Evolutionary conservation across 2,888 invertebrate genomes (phyloP).

Genomic region (Lycaena phlaeas): DNA sequence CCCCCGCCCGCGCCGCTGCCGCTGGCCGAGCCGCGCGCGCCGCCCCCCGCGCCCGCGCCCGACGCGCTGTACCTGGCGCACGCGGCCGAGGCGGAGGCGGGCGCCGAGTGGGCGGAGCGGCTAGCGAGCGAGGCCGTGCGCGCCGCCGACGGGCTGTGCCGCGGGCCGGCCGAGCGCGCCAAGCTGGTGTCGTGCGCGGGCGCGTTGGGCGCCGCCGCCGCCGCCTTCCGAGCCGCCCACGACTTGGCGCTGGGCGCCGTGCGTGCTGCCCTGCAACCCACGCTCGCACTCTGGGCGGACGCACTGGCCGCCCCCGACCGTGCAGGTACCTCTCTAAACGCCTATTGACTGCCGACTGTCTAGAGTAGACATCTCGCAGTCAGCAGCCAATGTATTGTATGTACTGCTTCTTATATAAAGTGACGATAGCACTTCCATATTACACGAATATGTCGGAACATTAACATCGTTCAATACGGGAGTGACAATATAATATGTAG

Average conservation of each 20-base stretch:
- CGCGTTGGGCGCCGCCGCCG: slow-evolving; percentile 42
- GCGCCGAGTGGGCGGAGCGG: slow-evolving; percentile 91
- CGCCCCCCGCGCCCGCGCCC: slow-evolving; percentile 21
- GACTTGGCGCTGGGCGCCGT: slow-evolving; percentile 35
- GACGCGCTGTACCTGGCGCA: slow-evolving; percentile 84
- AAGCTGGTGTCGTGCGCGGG: slow-evolving; percentile 46
- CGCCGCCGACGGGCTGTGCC: slow-evolving; percentile 72
- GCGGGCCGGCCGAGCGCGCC: slow-evolving; percentile 36
- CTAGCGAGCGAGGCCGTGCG: slow-evolving; percentile 83
- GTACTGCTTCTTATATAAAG: no score
- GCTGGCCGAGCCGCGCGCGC: slow-evolving; percentile 56
- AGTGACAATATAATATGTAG: no score
- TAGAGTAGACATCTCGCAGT: no score
- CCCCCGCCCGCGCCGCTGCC: slow-evolving; percentile 45
- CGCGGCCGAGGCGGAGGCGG: slow-evolving; percentile 92
- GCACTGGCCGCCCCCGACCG: slow-evolving; percentile 23
- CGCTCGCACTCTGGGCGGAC: slow-evolving; percentile 39
- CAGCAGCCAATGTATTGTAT: no score
- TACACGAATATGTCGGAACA: no score
- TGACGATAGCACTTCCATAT: no score
- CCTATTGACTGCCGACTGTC: no score
- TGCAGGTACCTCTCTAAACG: slow-evolving; percentile 6
- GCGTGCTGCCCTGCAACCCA: slow-evolving; percentile 35
- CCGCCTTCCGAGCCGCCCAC: slow-evolving; percentile 43
- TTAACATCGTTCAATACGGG: no score